phyloP scores from a whole-genome alignment of 2,888 invertebrate genomes.

The Synergus laeviventris region DNA sequence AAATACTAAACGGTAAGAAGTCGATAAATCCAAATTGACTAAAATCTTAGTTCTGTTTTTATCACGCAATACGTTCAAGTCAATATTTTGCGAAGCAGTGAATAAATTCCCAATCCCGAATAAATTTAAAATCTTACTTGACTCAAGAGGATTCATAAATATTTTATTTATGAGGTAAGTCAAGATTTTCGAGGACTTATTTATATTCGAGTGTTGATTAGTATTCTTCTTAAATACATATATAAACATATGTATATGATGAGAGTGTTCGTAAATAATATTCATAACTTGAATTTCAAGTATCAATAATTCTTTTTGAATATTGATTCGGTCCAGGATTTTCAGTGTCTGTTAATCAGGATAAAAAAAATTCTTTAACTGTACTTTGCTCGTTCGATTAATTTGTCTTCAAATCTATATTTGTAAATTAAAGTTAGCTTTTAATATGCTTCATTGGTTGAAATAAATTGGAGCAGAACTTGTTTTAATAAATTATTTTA shows the following conservation, averaged over 20 bases:
- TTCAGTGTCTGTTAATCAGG: background rate
- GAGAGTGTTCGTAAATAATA: background rate
- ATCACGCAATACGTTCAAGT: background rate
- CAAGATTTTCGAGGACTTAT: background rate
- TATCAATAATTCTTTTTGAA: background rate
- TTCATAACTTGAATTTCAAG: background rate
- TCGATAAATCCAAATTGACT: constrained; percentile 2
- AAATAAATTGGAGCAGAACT: background rate
- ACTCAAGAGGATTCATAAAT: background rate
- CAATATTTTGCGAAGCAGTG: background rate
- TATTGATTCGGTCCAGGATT: background rate
- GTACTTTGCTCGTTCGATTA: background rate
- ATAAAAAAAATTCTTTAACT: background rate
- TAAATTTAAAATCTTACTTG: background rate
- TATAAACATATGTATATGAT: background rate
- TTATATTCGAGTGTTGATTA: background rate
- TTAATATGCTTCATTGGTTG: background rate
- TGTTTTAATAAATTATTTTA: background rate
- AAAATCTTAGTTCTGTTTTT: background rate
- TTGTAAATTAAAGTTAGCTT: too few relatives aligned
- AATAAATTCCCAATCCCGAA: background rate
- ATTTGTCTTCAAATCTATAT: too few relatives aligned
- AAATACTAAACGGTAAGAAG: constrained; percentile 4
- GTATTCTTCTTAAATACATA: background rate
- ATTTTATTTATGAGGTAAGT: background rate